These are phyloP conservation scores for Megaceryle alcyon DNA, from an alignment of 2,797 vertebrate genomes.

Conservation along the genomic window DNA sequence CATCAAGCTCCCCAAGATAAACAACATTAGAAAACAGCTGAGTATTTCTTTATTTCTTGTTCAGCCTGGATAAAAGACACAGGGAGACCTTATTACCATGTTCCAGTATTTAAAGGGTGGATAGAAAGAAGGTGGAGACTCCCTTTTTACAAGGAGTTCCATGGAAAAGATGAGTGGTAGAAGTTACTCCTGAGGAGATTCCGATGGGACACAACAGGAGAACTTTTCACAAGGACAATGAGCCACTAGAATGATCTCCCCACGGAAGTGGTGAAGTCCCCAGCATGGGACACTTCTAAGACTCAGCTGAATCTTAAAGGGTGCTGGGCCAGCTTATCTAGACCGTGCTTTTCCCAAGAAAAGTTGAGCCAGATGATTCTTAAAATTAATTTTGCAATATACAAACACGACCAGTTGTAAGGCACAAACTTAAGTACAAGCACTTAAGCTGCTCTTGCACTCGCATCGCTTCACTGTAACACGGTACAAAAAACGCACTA, in stretches of 20 bases:
- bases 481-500: rapidly evolving
- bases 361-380: background rate
- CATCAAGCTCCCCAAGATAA: background rate
- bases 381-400: rapidly evolving
- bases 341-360: background rate
- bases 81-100: background rate
- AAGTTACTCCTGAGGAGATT: background rate
- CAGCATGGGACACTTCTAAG: background rate
- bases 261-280: background rate
- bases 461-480: background rate
- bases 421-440: background rate
- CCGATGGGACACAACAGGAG: background rate
- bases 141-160: background rate
- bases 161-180: background rate
- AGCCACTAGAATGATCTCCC: background rate
- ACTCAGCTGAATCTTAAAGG: background rate
- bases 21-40: rapidly evolving
- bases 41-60: background rate
- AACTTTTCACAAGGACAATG: background rate
- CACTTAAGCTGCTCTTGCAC: background rate
- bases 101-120: background rate
- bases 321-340: background rate
- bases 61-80: background rate
- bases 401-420: rapidly evolving
- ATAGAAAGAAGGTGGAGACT: background rate